phyloP scores from a whole-genome alignment of 1,140 invertebrate species.

The Notospermus geniculatus region DNA sequence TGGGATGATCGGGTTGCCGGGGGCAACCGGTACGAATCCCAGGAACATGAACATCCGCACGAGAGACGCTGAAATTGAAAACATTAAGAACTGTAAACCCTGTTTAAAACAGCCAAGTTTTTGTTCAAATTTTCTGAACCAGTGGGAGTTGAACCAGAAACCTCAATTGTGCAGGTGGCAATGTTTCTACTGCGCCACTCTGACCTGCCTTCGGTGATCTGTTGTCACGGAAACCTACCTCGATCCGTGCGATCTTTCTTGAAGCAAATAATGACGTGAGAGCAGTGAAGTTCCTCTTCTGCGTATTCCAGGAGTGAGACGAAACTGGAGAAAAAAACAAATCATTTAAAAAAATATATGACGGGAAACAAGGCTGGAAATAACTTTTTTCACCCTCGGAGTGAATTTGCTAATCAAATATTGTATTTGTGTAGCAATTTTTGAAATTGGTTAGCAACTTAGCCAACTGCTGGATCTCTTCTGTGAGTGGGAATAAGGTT shows the following conservation, averaged over 20 bases:
- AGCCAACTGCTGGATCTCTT: no score
- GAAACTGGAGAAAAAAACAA: conserved; percentile 60
- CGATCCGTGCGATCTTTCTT: conserved; percentile 80
- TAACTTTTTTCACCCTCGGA: no score
- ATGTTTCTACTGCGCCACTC: no score
- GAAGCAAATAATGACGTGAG: conserved; percentile 77
- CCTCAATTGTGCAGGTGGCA: no score
- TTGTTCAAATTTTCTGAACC: neutral
- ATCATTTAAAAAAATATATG: conserved; percentile 18
- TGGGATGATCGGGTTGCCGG: conserved; percentile 70
- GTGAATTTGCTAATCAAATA: no score
- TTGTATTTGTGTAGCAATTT: no score
- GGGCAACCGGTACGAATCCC: conserved; percentile 82
- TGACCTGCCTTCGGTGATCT: neutral
- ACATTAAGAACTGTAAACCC: neutral
- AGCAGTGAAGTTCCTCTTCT: conserved; percentile 85
- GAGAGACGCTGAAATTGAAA: conserved; percentile 66
- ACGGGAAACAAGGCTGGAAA: no score
- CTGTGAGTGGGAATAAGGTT: no score
- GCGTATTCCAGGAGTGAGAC: conserved; percentile 91
- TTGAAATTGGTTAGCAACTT: no score
- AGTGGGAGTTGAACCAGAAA: neutral
- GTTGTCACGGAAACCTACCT: conserved; percentile 56
- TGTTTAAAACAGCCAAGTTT: neutral
- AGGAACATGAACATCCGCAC: conserved; percentile 96